Conservation (phyloP, 2,113 vertebrate genomes). For the Ctenodactylus gundi region DNA sequence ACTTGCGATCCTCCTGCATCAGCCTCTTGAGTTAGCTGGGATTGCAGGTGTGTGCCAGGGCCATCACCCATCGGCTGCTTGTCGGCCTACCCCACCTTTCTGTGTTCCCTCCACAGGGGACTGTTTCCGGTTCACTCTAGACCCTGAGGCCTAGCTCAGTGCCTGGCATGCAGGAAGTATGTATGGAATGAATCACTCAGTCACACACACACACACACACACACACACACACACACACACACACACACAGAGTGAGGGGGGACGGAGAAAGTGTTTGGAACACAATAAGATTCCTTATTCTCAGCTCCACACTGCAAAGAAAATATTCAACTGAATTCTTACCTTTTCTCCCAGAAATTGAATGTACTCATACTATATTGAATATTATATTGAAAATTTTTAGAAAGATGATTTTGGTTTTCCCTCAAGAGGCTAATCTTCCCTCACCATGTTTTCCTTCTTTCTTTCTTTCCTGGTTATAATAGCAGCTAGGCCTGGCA, state of each 20-base stretch:
- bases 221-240: too few species aligned
- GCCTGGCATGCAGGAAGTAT: not conserved
- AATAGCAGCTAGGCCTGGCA: too few species aligned
- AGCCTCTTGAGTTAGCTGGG: too few species aligned
- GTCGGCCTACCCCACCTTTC: not conserved
- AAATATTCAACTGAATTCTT: not conserved
- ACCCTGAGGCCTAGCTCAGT: not conserved
- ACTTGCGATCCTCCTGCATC: not conserved
- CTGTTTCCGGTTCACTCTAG: not conserved
- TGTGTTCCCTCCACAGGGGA: not conserved
- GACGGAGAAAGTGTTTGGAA: not conserved
- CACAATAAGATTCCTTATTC: not conserved
- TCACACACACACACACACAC: too few species aligned
- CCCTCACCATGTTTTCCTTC: too few species aligned
- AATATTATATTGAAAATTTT: not conserved
- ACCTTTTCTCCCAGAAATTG: not conserved
- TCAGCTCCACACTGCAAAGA: not conserved
- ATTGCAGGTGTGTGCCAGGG: too few species aligned
- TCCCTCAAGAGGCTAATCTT: not conserved
- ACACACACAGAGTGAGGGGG: not conserved
- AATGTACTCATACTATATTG: not conserved
- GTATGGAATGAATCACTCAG: not conserved
- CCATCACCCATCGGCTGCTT: too few species aligned
- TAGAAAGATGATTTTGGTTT: not conserved
- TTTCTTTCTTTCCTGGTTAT: too few species aligned